Conservation (phyloP, 2,113 vertebrate genomes). For the Myxocyprinus asiaticus region DNA sequence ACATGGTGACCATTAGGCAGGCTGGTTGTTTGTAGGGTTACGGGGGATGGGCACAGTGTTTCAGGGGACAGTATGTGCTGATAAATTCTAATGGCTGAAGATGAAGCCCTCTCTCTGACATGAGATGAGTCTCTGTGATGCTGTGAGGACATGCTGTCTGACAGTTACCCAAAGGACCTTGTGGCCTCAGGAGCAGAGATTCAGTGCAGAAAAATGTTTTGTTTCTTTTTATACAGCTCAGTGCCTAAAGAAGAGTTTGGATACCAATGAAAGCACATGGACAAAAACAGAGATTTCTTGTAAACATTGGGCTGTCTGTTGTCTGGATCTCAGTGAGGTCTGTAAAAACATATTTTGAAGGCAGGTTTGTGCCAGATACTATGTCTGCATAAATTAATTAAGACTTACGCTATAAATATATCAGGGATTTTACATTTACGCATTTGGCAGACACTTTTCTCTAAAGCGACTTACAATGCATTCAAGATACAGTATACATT, state of each 20-base stretch:
- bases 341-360: no score
- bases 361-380: no score
- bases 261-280: conserved; percentile 65
- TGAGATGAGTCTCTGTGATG: conserved; percentile 25
- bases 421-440: no score
- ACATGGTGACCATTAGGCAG: conserved; percentile 35
- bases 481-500: no score
- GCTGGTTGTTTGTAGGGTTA: conserved; percentile 22
- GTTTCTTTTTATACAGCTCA: conserved; percentile 50
- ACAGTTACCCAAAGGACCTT: conserved; percentile 53
- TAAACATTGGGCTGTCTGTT: background rate
- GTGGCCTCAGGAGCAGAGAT: conserved; percentile 32
- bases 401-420: no score
- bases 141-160: conserved; percentile 29
- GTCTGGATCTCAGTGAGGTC: background rate
- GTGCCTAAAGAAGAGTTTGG: conserved; percentile 10
- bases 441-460: no score
- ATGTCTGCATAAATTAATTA: no score
- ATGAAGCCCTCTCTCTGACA: conserved; percentile 25
- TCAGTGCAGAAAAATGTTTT: conserved; percentile 6
- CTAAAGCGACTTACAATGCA: no score
- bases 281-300: conserved; percentile 61
- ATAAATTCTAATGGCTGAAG: conserved; percentile 35
- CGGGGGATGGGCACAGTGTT: conserved; percentile 5
- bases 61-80: conserved; percentile 28